Evolutionary conservation across 1,140 invertebrate genomes (phyloP), one percentile per base, ranked within the genome.

Genomic region (Penaeus japonicus): DNA sequence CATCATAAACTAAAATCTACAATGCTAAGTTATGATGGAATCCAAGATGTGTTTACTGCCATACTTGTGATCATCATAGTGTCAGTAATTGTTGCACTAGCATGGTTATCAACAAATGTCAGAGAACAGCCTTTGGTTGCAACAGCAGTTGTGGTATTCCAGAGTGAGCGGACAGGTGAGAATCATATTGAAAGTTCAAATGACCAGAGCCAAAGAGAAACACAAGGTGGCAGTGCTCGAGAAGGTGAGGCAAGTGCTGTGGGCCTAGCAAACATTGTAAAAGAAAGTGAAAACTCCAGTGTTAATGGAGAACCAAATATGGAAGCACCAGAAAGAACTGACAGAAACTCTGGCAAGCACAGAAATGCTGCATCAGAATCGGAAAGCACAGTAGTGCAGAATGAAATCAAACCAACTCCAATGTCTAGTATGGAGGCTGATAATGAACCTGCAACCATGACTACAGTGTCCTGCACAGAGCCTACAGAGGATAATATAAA

Each of bases 41-140:
- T 88, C 35, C 86, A 88, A 57, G 86, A 88, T 77, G 65, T 47
- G 30, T 30, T 88, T 39, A 88, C 62, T 39, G 86, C 80, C 20
- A 53, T 75, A 20, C 62, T 88, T 54, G 80, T 88, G 27, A 77
- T 83, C 39, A 54, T 83, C 17, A 54, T 81, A 35, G 86, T 88
- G 24, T 75, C 80, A 55, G n/a, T 88, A 7, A 54, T 88, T 32
- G 47, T 88, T 54, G 86, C 79, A n/a, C 39, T 65, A 30, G 86
- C 86, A 65, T 88, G 86, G 86, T 47, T 88, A 30, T 88, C 86
- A n/a, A 88, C 86, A 65, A 83, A 78, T 27, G 86, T 88, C 53
- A 82, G 86, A 62, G 86, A 88, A 59, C 86, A 87, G 20, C 86
- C 86, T 0, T 57, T 88, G 24, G 70, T 88, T 35, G 84, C 84